Percentiles rank a stretch among this genome's conserved stretches.
Evolutionary conservation across 2,113 vertebrate genomes (phyloP).

Genomic region (Lipophrys pholis): DNA sequence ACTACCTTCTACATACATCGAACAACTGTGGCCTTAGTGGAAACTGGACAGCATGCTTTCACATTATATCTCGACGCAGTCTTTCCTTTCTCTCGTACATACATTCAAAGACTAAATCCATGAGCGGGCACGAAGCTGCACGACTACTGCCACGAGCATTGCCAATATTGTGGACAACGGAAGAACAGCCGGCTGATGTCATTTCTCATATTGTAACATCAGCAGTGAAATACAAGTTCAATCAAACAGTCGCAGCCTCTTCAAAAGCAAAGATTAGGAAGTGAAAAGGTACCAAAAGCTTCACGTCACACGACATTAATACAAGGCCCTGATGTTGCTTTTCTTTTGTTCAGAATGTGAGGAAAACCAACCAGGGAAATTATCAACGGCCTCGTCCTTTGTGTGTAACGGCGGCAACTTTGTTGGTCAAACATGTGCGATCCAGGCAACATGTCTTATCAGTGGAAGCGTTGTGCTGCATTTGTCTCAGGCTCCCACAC

Average conservation of each 20-base stretch:
- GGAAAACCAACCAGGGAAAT: neutral
- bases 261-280: conserved; percentile 9
- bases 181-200: neutral
- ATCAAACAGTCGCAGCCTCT: conserved; percentile 44
- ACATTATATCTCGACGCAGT: conserved; percentile 34
- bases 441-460: neutral
- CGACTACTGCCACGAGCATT: conserved; percentile 36
- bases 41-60: conserved; percentile 50
- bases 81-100: conserved; percentile 17
- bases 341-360: conserved; percentile 37
- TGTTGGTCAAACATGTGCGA: conserved; percentile 43
- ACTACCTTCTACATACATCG: conserved; percentile 43
- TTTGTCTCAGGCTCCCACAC: too few relatives aligned
- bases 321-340: neutral
- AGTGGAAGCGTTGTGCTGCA: neutral
- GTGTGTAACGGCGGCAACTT: conserved; percentile 15
- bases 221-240: conserved; percentile 4
- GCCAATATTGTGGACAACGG: conserved; percentile 10
- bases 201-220: neutral
- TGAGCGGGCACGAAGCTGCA: conserved; percentile 35
- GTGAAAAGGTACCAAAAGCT: conserved; percentile 9
- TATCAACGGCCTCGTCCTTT: neutral
- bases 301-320: conserved; percentile 1
- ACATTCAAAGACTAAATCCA: conserved; percentile 52
- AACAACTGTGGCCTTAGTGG: conserved; percentile 57